These are phyloP conservation scores for Strigamia maritima DNA, from an alignment of 2,888 invertebrate species.

Conservation along the genomic window DNA sequence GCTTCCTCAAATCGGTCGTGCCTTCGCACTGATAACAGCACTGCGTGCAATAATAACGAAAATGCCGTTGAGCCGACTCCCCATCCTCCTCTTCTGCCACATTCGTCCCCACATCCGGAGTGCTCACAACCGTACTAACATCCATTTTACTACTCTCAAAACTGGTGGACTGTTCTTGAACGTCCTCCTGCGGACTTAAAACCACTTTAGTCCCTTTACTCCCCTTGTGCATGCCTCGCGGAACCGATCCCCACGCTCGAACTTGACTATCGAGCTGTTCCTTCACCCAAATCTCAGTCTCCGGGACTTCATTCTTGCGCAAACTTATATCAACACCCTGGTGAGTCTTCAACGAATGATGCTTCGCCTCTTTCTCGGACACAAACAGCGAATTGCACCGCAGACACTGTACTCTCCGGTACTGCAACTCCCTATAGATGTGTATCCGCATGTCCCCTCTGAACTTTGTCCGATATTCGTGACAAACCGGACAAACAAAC, in stretches of 20 bases:
- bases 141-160: not conserved
- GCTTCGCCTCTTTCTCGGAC: slow-evolving; percentile 39
- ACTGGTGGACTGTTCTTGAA: too few species aligned
- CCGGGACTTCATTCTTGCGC: slow-evolving; percentile 24
- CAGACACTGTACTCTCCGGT: slow-evolving; percentile 57
- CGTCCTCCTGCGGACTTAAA: not conserved
- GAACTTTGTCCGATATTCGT: slow-evolving; percentile 59
- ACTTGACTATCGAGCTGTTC: slow-evolving; percentile 37
- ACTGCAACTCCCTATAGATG: slow-evolving; percentile 65
- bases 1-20: slow-evolving; percentile 38
- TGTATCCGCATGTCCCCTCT: slow-evolving; percentile 64
- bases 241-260: slow-evolving; percentile 5
- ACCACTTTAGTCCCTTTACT: not conserved
- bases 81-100: not conserved
- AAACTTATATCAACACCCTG: slow-evolving; percentile 1
- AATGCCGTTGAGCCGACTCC: not conserved
- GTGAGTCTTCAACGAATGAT: slow-evolving; percentile 33
- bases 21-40: slow-evolving; percentile 39
- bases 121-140: not conserved
- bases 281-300: slow-evolving; percentile 38
- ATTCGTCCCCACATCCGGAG: not conserved
- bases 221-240: not conserved
- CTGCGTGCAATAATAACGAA: slow-evolving; percentile 38
- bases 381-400: slow-evolving; percentile 36
- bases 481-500: slow-evolving; percentile 61